Evolutionary conservation across 2,113 vertebrate species (phyloP), one percentile per base, ranked within the genome.

Genomic region (Psittacula cyanocephala): DNA sequence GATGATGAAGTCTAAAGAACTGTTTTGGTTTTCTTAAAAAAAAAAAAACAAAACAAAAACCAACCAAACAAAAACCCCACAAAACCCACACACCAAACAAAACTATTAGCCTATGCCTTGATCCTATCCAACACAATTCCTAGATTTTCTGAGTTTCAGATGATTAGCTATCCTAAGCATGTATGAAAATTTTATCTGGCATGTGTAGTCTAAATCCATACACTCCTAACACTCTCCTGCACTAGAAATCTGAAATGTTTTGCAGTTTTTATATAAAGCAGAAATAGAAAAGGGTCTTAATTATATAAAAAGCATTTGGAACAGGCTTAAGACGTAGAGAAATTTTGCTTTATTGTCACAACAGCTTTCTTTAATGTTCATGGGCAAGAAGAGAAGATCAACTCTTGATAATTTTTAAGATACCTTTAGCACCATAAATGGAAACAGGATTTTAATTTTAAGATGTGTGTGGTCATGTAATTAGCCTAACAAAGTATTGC

Each of bases 361-460:
- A 64, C 65, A 91, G 37, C 15, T 86, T 86, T 69, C 60, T 62
- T 89, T 47, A 50, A 11, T 17, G 23, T 49, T 91, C 33, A 70
- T 3, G 46, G 81, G 28, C 28, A 72, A n/a, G 37, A 91, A 88
- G 41, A 79, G 17, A 86, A 50, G 52, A 88, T 39, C 76, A 89
- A 35, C 80, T 95, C 83, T 89, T 60, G 18, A 23, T 44, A 75
- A 46, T 53, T 62, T 63, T 67, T 63, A 49, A 63, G 76, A 86
- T 43, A 55, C 70, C 22, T 35, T 77, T 92, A 97, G 96, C 96
- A 97, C 94, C 96, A 93, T 68, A 95, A 88, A 84, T 11, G 16
- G 24, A 86, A 65, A 70, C 4, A 35, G 17, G 8, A 9, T 91
- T 94, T 64, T 83, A 44, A 52, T 74, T 93, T 92, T 76, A 92